Percentiles rank a stretch among this genome's conserved stretches.
phyloP scores from a whole-genome alignment of 2,888 invertebrate genomes.

The Tipula lateralis region DNA sequence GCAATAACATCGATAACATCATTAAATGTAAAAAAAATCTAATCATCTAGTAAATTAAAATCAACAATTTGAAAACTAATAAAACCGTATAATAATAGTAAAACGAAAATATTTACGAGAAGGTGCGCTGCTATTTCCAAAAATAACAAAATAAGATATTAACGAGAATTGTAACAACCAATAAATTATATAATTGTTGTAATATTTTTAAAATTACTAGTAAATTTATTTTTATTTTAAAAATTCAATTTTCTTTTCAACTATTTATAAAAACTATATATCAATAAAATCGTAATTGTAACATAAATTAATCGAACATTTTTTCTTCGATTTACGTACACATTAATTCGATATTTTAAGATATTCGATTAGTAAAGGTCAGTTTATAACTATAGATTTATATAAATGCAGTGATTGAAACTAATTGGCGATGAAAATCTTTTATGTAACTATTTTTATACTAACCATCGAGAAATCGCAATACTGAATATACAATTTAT shows the following conservation, averaged over 20 bases:
- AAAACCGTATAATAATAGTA: too few species aligned
- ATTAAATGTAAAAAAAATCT: too few species aligned
- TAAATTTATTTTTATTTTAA: neutral
- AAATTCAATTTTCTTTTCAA: neutral
- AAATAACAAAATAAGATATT: neutral
- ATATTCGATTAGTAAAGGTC: neutral
- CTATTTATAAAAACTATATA: neutral
- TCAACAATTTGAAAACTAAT: too few species aligned
- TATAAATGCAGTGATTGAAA: neutral
- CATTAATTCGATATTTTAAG: neutral
- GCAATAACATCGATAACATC: too few species aligned
- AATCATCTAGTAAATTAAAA: too few species aligned
- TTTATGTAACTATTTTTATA: neutral
- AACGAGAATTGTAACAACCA: neutral
- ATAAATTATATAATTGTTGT: neutral
- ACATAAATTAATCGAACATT: neutral
- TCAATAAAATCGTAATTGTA: neutral
- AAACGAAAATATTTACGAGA: too few species aligned
- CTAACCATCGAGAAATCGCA: neutral
- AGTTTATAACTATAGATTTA: neutral
- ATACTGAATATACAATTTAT: neutral
- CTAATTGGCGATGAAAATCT: neutral
- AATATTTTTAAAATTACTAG: neutral
- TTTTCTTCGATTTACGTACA: neutral
- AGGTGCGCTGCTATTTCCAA: too few species aligned